Evolutionary conservation across 2,113 vertebrate genomes (phyloP), one percentile per base, ranked within the genome.

Genomic region (Oncorhynchus tshawytscha): DNA sequence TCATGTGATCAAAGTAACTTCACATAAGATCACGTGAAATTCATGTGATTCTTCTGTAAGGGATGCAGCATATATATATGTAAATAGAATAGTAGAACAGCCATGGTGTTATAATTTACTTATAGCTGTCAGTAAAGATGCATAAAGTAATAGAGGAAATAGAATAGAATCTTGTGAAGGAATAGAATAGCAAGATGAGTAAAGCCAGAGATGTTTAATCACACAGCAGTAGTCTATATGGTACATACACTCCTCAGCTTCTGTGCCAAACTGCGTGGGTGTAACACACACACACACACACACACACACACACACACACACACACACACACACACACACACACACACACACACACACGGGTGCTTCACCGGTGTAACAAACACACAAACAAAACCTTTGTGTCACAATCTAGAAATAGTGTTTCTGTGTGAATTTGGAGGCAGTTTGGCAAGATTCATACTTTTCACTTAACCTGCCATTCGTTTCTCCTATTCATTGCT

Each of bases 371-470:
- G 57, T 45, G 7, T 34, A 39, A 60, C 77, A 11, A 45, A 45
- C 39, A 45, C 49, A 51, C 51, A 54, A 5, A 5, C 71, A 72
- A 74, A 77, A 65, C 29, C 59, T 70, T 74, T 79, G 27, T 54
- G 67, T 34, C 45, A 71, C 54, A 3, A 16, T 20, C 70, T 71
- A 75, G 57, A 79, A 76, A 78, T 69, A 82, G 75, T 12, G 57
- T 66, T 67, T 60, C 65, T 68, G 75, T 71, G 75, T 82, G 66
- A 65, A 74, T 79, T 54, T 68, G 4, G 25, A 16, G 65, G 5
- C 67, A 34, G 67, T 39, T 9, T 39, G 67, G 27, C 13, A 31
- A 34, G 20, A 11, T 18, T 39, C 62, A 16, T 31, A 67, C 57
- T 71, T 29, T 54, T 64, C 20, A 39, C 13, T 29, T 48, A 54